Base-by-base conservation (phyloP, 2,113 vertebrate genomes). In the Uropsilus gracilis region DNA sequence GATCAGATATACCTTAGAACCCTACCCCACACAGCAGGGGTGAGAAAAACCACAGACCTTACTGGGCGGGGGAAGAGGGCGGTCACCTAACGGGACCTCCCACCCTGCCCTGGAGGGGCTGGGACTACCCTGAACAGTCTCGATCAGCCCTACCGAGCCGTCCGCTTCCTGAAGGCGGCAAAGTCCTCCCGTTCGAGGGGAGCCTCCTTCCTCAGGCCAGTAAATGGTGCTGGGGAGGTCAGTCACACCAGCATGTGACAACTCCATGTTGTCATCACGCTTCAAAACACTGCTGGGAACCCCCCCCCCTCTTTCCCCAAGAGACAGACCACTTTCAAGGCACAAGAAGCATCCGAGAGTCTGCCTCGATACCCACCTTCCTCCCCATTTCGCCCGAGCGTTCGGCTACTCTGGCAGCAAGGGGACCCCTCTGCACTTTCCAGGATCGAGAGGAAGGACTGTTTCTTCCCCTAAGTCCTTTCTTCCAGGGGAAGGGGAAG, bases 71-170 rank as follows among this genome's bases (percentile, higher is more conserved):
- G 71, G 53, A 71, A 34, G 0, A 22, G 6, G 39, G 83, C 8
- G 8, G 42, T 13, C n/a, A 73, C 64, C 78, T 95, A 95, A 84
- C 37, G 75, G 94, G 69, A 55, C 91, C 71, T 89, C 91, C 95
- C 75, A 88, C 66, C 87, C 80, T 32, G 83, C 68, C 77, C 72
- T 48, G 2, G 30, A 94, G 91, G 89, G 82, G 26, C 0, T 2
- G 39, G 71, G 78, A 66, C 53, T 57, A 42, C 4, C 68, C 44
- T 1, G 20, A 77, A 55, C 3, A 8, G 12, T 30, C 69, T 39
- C 30, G 2, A 24, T 5, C 14, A 9, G 50, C 53, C 50, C n/a
- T n/a, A n/a, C n/a, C 5, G 26, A 22, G 76, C 59, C 4, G n/a
- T 16, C n/a, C 1, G 61, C 64, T 94, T 93, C 90, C 90, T 11